A percentile compares a stretch with the other conserved stretches of the same genome.
Evolutionary conservation across 1,140 invertebrate species (phyloP).

Genomic region (Argopecten irradians): DNA sequence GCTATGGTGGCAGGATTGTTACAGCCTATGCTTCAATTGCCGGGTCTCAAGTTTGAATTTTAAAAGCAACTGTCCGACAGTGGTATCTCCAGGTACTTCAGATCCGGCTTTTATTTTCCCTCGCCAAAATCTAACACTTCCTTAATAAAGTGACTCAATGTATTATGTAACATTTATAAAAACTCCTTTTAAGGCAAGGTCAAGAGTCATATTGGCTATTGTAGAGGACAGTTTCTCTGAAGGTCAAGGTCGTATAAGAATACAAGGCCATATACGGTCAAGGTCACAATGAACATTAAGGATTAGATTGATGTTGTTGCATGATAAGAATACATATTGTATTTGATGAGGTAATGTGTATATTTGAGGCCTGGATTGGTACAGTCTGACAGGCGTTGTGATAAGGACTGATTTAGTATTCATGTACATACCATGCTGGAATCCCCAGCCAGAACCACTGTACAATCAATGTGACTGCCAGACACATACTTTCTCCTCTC

Average conservation of each 20-base stretch:
- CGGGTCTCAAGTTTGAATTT: too few species aligned
- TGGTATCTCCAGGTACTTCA: too few species aligned
- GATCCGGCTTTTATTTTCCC: too few species aligned
- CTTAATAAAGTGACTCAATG: too few species aligned
- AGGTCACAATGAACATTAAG: background rate
- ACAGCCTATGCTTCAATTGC: too few species aligned
- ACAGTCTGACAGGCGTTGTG: background rate
- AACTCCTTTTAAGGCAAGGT: too few species aligned
- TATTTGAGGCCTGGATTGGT: background rate
- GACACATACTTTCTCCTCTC: background rate
- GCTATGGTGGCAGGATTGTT: too few species aligned
- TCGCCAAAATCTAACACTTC: too few species aligned
- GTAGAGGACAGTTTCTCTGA: too few species aligned
- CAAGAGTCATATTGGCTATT: too few species aligned
- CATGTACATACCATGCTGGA: background rate
- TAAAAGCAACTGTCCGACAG: too few species aligned
- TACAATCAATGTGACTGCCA: background rate
- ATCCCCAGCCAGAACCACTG: background rate
- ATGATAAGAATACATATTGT: background rate
- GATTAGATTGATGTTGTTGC: background rate
- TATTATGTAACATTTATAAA: too few species aligned
- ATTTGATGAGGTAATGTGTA: background rate
- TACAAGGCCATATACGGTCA: background rate
- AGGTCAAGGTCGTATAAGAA: background rate
- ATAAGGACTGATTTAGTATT: constrained; percentile 2